Evolutionary conservation across 2,797 vertebrate genomes (phyloP).

Genomic region (Ataeniobius toweri): DNA sequence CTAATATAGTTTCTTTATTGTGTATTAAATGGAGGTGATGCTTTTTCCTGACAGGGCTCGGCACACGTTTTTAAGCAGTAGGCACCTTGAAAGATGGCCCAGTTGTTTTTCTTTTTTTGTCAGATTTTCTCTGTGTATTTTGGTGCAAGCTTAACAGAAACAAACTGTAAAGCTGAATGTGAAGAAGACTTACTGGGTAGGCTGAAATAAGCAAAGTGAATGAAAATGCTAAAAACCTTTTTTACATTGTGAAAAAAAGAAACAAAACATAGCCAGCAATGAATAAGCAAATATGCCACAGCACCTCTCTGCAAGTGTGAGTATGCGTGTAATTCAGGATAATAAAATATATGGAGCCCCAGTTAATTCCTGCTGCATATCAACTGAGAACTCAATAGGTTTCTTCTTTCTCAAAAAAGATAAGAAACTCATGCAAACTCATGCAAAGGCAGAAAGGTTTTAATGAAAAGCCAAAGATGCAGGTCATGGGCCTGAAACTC

Average conservation of each 20-base stretch:
- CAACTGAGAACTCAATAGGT: slow-evolving; percentile 28
- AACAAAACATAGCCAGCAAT: slow-evolving; percentile 26
- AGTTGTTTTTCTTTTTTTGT: slow-evolving; percentile 54
- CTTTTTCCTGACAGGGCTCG: slow-evolving; percentile 13
- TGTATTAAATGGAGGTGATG: background rate
- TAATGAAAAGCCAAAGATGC: slow-evolving; percentile 40
- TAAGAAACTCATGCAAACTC: slow-evolving; percentile 29
- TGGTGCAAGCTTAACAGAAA: slow-evolving; percentile 68
- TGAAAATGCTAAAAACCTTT: slow-evolving; percentile 29
- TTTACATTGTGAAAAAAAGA: slow-evolving; percentile 26
- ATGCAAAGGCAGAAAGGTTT: slow-evolving; percentile 37
- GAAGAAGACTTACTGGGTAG: slow-evolving; percentile 52
- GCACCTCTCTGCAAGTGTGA: background rate
- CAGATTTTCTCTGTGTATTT: slow-evolving; percentile 47
- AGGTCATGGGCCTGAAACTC: slow-evolving; percentile 7
- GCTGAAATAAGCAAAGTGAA: background rate
- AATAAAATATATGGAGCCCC: slow-evolving; percentile 27
- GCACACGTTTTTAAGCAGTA: slow-evolving; percentile 36
- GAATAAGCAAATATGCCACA: slow-evolving; percentile 9
- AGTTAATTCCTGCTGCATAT: slow-evolving; percentile 49
- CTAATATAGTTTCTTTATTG: background rate
- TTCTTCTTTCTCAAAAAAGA: slow-evolving; percentile 38
- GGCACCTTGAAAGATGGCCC: slow-evolving; percentile 38
- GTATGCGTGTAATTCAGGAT: slow-evolving; percentile 7
- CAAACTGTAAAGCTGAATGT: slow-evolving; percentile 45